Base-by-base conservation (phyloP, 2,888 invertebrate genomes). In the Ramazzottius varieornatus region DNA sequence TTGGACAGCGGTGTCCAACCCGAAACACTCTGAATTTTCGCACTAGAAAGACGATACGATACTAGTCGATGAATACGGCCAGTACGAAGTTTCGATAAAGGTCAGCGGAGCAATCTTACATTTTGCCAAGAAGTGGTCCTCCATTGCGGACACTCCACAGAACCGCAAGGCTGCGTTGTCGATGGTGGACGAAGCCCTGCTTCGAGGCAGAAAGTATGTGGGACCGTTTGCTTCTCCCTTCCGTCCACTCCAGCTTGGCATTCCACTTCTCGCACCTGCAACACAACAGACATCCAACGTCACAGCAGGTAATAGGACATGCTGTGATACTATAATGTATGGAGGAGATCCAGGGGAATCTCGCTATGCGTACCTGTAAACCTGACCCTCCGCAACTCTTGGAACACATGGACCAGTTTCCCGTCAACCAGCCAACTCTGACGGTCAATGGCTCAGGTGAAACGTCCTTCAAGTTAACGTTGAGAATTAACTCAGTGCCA, bases 351-450 rank as follows among this genome's bases (percentile, higher is more conserved):
- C 20, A 40, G 20, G 8, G 8, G 40, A 13, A 40, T n/a, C n/a
- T n/a, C n/a, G n/a, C n/a, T n/a, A n/a, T n/a, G n/a, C n/a, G n/a
- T n/a, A 80, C 80, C 76, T 81, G 81, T 70, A 79, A 79, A 1
- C 88, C 89, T 66, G 81, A 81, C 54, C 84, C 84, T 0, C 87
- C 87, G 72, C 91, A 92, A 0, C 83, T 83, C 69, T 85, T 84
- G 1, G 86, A 86, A 74, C 92, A 92, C 20, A 82, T 80, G 0
- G 88, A 85, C 92, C 92, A 93, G 13, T 85, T 83, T 0, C 85
- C 84, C 16, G 84, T 82, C 72, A 82, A 80, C 89, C 89, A 90
- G 69, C 83, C 83, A 74, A 86, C 88, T 82, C n/a, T n/a, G n/a
- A n/a, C n/a, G n/a, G n/a, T n/a, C n/a, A n/a, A n/a, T n/a, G n/a